phyloP scores from a whole-genome alignment of 2,113 vertebrate genomes.

The Xyrauchen texanus region DNA sequence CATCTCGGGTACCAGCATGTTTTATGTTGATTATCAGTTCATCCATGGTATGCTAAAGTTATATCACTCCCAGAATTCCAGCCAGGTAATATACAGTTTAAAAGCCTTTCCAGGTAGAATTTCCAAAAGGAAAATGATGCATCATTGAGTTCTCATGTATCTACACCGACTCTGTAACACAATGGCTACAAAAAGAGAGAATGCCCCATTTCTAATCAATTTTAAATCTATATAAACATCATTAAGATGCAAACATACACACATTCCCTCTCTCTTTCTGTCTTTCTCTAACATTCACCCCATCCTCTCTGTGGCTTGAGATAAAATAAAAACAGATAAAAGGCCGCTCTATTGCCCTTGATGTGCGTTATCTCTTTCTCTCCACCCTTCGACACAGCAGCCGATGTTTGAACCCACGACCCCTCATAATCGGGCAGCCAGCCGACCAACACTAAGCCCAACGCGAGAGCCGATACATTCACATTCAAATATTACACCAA shows the following conservation, averaged over 20 bases:
- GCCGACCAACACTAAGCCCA: slow-evolving; percentile 61
- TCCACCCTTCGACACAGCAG: slow-evolving; percentile 66
- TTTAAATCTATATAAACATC: slow-evolving; percentile 10
- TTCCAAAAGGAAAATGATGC: background rate
- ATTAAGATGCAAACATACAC: slow-evolving; percentile 2
- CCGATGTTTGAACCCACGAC: slow-evolving; percentile 68
- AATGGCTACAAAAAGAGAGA: background rate
- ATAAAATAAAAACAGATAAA: slow-evolving; percentile 51
- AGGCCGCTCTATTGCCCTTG: slow-evolving; percentile 53
- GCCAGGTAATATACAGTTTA: background rate
- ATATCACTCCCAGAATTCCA: background rate
- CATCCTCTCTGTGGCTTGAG: slow-evolving; percentile 39
- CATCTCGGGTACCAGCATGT: background rate
- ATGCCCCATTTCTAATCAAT: background rate
- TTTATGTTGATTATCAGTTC: too few species aligned
- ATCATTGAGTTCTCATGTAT: background rate
- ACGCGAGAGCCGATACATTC: slow-evolving; percentile 40
- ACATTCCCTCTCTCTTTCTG: slow-evolving; percentile 2
- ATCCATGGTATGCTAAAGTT: background rate
- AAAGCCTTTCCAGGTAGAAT: background rate
- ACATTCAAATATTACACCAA: slow-evolving; percentile 53
- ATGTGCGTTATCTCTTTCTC: slow-evolving; percentile 70
- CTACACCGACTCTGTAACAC: background rate
- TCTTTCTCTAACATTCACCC: slow-evolving; percentile 16
- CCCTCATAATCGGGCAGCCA: slow-evolving; percentile 53